Evolutionary conservation across 2,797 vertebrate species (phyloP), one percentile per base, ranked within the genome.

Genomic region (Protosalanx chinensis): DNA sequence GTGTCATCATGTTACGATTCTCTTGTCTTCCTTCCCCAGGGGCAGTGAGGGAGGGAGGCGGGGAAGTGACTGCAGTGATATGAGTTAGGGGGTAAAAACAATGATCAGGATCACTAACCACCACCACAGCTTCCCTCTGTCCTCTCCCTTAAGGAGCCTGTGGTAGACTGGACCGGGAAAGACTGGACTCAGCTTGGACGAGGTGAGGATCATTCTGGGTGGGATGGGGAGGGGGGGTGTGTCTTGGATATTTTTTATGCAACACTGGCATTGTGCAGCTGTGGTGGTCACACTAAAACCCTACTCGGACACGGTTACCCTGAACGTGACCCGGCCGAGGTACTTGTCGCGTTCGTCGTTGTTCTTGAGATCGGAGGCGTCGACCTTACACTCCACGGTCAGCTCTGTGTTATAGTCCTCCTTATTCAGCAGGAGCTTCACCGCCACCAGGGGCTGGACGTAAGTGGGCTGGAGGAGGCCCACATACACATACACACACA

Each of bases 281-380:
- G 71, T 20, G 23, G 72, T 80, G 84, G 79, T 41, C 5, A 20
- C 29, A 33, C 27, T 16, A 20, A 51, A 66, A 57, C 58, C 73
- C 90, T 95, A 96, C 84, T 94, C 89, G 32, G 68, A 84, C 78
- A 94, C 90, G 75, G 74, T 85, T 81, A 98, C 81, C 86, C 93
- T 93, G 90, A 98, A 98, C 61, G 80, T 85, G 84, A 97, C 90
- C 16, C 95, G 94, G 80, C 96, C 96, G 88, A 96, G 86, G 87
- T 93, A 96, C 91, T 96, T 97, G 93, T 98, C 96, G 20, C 95
- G 93, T 0, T 95, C 95, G 59, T 96, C 93, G 20, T 91, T 60
- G 46, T 94, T 96, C 74, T 85, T 91, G 71, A 97, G 91, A 88
- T 97, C 87, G 0, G 95, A 86, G 32, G 94, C 96, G 18, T 90